Evolutionary conservation across 1,140 invertebrate genomes (phyloP).

Genomic region (Thalassaphorura encarpata): DNA sequence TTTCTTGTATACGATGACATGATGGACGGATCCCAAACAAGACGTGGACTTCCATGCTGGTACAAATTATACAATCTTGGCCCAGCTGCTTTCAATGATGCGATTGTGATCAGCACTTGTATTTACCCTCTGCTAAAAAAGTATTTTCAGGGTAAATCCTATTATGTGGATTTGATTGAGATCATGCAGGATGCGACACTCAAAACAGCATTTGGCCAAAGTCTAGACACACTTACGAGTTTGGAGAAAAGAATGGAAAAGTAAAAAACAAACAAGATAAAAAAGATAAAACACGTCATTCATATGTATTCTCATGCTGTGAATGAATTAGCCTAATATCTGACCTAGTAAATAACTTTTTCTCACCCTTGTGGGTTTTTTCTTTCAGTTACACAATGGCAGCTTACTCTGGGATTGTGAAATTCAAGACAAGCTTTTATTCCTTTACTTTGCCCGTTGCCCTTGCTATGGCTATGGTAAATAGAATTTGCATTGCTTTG

Average conservation of each 20-base stretch:
- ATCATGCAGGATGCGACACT: conserved; percentile 67
- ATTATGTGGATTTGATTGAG: conserved; percentile 69
- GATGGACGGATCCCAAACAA: conserved; percentile 71
- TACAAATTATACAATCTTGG: conserved; percentile 70
- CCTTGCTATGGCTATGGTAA: conserved; percentile 43
- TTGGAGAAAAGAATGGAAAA: conserved; percentile 23
- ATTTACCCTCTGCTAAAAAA: conserved; percentile 67
- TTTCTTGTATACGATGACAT: conserved; percentile 83
- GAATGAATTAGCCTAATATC: no score
- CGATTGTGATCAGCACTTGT: conserved; percentile 64
- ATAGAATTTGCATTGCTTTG: no score
- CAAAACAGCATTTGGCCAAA: conserved; percentile 13
- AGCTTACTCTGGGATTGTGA: conserved; percentile 78
- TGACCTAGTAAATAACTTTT: no score
- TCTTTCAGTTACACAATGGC: conserved; percentile 69
- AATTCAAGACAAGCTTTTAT: conserved; percentile 93
- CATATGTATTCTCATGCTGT: no score
- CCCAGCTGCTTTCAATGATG: conserved; percentile 76
- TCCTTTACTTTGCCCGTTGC: conserved; percentile 86
- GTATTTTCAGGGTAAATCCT: conserved; percentile 64
- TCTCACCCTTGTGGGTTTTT: background rate
- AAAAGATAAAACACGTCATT: no score
- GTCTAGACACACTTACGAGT: conserved; percentile 32
- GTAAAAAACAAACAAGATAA: no score
- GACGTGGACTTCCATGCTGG: conserved; percentile 84